Evolutionary conservation across 35 echinoderm and acorn worm species (phyloP).

Genomic region (Lytechinus variegatus): DNA sequence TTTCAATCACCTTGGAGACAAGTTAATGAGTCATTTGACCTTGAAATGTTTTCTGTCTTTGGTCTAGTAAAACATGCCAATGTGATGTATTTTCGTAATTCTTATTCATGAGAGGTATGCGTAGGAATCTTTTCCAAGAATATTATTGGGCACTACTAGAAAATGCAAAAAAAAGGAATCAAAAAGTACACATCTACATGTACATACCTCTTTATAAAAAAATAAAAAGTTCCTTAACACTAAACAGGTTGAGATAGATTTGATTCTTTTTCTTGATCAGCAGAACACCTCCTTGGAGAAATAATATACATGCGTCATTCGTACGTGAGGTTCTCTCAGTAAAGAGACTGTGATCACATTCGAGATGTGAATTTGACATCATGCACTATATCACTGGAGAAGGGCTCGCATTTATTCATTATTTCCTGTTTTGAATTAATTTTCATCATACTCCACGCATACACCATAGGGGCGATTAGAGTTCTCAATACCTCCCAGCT

Average conservation of each 20-base stretch:
- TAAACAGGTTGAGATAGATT: neutral
- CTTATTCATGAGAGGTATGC: too few relatives aligned
- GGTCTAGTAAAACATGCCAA: too few relatives aligned
- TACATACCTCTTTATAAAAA: too few relatives aligned
- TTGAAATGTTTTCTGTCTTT: too few relatives aligned
- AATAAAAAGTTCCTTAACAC: neutral
- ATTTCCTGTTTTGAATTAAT: neutral
- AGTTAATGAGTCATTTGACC: too few relatives aligned
- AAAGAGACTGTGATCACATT: neutral
- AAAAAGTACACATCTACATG: too few relatives aligned
- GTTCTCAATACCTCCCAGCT: too few relatives aligned
- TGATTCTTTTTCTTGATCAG: neutral
- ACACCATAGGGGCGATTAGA: neutral
- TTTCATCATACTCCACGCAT: neutral
- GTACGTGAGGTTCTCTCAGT: neutral
- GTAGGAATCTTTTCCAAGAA: too few relatives aligned
- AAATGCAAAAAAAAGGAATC: too few relatives aligned
- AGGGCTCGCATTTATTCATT: neutral
- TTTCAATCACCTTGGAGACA: too few relatives aligned
- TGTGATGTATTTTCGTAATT: too few relatives aligned
- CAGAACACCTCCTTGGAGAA: neutral
- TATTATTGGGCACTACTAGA: too few relatives aligned
- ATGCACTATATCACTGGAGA: neutral
- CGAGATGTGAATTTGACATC: neutral
- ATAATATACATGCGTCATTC: neutral